Evolutionary conservation across 2,888 invertebrate genomes (phyloP), one percentile per base, ranked within the genome.

Genomic region (Andricus curvator): DNA sequence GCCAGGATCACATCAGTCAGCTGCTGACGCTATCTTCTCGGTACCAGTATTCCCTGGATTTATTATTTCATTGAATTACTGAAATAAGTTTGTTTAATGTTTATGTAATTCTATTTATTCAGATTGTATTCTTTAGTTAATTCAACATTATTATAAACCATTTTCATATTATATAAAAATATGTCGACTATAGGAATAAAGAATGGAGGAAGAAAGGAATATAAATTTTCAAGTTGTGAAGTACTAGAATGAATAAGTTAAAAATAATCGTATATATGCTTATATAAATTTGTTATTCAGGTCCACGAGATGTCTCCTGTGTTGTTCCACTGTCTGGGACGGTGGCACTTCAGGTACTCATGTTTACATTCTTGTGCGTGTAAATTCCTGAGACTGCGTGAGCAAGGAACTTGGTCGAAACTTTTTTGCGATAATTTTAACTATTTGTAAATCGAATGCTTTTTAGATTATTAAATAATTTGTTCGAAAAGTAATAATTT

Each of bases 341-440:
- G 56, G 56, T 74, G 74, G 33, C 29, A 56, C 33, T 74, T 33
- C 56, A 74, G 56, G 74, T 74, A 56, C 33, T 56, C 51, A 51
- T 56, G 56, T 74, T 74, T 74, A 56, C 74, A 74, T 33, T 33
- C n/a, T 51, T 33, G 51, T 56, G 51, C 62, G 22, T 25, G 56
- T 20, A 11, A 51, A 74, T 56, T 56, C 33, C 11, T 51, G 33
- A 56, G 51, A 33, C 51, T 56, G 22, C 51, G 51, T 74, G 33
- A 74, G n/a, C n/a, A n/a, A 29, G n/a, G n/a, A 37, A 74, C n/a
- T 74, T 56, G 74, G 11, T 48, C n/a, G 20, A 48, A 51, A 56
- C 33, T 74, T 74, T 74, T n/a, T n/a, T 9, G n/a, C 33, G 13
- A 20, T 51, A 20, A 4, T n/a, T 13, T 41, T 8, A 9, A 41